Evolutionary conservation across 2,113 vertebrate species (phyloP).

Genomic region (Eulemur rufifrons): DNA sequence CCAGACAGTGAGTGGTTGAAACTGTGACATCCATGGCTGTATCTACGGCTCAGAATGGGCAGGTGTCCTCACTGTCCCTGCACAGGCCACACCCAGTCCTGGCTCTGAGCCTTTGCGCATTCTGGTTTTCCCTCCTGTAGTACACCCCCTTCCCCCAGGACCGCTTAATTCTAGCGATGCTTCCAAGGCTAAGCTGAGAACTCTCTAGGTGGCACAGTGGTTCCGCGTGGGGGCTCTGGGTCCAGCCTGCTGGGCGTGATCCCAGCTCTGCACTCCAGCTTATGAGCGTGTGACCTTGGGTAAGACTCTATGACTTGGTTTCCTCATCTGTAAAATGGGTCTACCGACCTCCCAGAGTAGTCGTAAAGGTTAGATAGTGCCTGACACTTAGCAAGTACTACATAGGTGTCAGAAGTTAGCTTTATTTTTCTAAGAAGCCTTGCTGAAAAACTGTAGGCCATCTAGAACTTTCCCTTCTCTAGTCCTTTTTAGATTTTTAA

Average conservation of each 20-base stretch:
- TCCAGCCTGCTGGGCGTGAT: background rate
- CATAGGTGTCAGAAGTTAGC: background rate
- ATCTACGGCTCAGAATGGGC: background rate
- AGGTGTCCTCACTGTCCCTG: background rate
- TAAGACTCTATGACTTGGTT: background rate
- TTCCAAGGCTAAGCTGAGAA: background rate
- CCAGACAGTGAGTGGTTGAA: fast-evolving
- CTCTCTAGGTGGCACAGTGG: fast-evolving
- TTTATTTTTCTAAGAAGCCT: background rate
- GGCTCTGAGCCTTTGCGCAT: background rate
- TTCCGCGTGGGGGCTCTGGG: fast-evolving
- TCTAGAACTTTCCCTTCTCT: background rate
- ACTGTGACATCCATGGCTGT: background rate
- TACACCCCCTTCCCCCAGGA: background rate
- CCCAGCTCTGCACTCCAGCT: background rate
- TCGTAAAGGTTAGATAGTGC: background rate
- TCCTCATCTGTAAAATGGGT: background rate
- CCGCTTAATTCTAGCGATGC: too few species aligned
- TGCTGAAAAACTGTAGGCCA: background rate
- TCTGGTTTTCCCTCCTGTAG: background rate
- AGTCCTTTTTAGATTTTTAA: background rate
- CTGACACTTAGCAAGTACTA: background rate
- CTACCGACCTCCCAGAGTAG: background rate
- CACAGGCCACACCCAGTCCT: background rate
- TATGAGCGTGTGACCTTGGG: background rate